Evolutionary conservation across 2,113 vertebrate species (phyloP).

Genomic region (Aythya baeri): DNA sequence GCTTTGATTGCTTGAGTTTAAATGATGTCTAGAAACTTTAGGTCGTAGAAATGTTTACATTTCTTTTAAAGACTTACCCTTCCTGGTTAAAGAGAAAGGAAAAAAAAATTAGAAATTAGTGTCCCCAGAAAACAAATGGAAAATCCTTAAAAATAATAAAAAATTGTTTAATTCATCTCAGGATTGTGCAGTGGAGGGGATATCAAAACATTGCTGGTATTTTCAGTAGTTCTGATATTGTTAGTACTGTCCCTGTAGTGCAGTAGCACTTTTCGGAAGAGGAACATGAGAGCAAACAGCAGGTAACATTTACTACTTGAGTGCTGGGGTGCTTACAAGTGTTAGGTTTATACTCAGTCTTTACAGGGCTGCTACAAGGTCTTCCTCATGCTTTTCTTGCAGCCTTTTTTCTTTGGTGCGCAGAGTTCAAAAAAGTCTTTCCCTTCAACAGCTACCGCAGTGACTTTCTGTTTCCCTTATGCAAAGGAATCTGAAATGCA

Average conservation of each 20-base stretch:
- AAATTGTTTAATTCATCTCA: neutral
- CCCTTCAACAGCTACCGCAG: neutral
- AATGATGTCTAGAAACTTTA: neutral
- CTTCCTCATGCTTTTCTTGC: neutral
- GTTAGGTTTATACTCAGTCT: neutral
- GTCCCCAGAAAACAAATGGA: neutral
- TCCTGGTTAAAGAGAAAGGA: neutral
- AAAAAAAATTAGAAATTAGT: neutral
- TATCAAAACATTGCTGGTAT: neutral
- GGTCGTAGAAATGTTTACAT: neutral
- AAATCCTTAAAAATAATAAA: neutral
- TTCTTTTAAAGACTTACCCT: neutral
- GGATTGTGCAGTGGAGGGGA: neutral
- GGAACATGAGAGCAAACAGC: neutral
- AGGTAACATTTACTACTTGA: neutral
- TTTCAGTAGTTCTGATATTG: neutral
- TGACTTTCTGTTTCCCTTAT: constrained; percentile 9
- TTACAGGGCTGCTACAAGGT: neutral
- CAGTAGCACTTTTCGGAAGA: neutral
- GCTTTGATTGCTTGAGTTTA: neutral
- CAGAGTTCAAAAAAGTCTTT: neutral
- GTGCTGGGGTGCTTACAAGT: neutral
- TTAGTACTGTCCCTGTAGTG: neutral
- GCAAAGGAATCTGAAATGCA: neutral
- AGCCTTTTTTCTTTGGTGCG: neutral